Percentiles rank a stretch among this genome's conserved stretches.
phyloP scores from a whole-genome alignment of 2,888 invertebrate genomes.

The Acanthococcus lagerstroemiae region DNA sequence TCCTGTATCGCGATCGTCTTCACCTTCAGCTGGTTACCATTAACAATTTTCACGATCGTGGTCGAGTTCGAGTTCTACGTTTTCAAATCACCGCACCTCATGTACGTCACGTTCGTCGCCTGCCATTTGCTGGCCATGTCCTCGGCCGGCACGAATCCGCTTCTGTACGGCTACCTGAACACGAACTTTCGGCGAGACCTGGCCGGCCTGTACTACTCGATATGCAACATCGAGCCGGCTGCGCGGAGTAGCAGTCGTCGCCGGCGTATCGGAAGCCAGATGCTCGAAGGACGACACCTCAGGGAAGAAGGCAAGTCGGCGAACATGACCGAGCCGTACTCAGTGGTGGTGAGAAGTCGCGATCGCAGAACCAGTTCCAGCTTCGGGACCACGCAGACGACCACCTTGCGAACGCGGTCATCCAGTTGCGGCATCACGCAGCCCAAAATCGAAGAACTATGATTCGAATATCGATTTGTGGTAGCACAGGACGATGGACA shows the following conservation, averaged over 20 bases:
- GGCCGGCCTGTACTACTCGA: conserved; percentile 29
- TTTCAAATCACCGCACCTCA: conserved; percentile 36
- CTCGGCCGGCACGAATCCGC: conserved; percentile 49
- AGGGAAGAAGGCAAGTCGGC: conserved; percentile 24
- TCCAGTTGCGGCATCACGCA: conserved; percentile 24
- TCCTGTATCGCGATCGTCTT: conserved; percentile 48
- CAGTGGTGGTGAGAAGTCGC: conserved; percentile 32
- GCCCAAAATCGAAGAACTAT: conserved; percentile 23
- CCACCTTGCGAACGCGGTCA: conserved; percentile 25
- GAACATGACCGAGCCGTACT: conserved; percentile 31
- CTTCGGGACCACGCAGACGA: conserved; percentile 37
- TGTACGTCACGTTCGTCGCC: conserved; percentile 43
- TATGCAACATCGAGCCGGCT: conserved; percentile 30
- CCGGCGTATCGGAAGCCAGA: conserved; percentile 24
- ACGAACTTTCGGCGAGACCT: conserved; percentile 48
- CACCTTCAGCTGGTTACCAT: conserved; percentile 49
- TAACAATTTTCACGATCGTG: conserved; percentile 47
- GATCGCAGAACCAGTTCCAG: conserved; percentile 37
- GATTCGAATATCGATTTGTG: background rate
- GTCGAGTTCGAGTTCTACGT: conserved; percentile 40
- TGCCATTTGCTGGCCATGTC: conserved; percentile 50
- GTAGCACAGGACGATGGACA: too few relatives aligned
- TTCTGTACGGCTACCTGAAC: conserved; percentile 52
- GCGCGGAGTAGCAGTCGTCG: conserved; percentile 28
- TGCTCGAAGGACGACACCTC: conserved; percentile 8